Percentiles rank a stretch among this genome's conserved stretches.
Conservation (phyloP, 2,888 invertebrate genomes). For the Drepanosiphum platanoidis region DNA sequence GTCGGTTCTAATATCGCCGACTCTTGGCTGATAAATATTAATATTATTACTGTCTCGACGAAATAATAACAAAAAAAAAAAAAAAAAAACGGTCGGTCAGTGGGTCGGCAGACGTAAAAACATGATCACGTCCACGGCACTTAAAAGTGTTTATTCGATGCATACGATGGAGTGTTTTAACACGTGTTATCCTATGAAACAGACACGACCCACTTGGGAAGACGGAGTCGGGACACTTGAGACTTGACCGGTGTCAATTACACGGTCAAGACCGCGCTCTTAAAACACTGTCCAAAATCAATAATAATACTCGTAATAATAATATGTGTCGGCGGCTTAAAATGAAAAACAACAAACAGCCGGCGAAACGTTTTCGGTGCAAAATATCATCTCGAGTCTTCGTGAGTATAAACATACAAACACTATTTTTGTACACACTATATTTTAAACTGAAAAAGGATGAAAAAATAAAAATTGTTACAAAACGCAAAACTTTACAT, state of each 20-base stretch:
- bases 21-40: background rate
- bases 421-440: too few relatives aligned
- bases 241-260: constrained; percentile 45
- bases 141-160: constrained; percentile 36
- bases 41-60: background rate
- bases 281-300: constrained; percentile 17
- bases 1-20: background rate
- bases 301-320: constrained; percentile 20
- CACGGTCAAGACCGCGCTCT: constrained; percentile 24
- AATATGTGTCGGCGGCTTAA: background rate
- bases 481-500: too few relatives aligned
- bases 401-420: too few relatives aligned
- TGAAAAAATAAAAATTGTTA: too few relatives aligned
- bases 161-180: constrained; percentile 31
- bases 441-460: too few relatives aligned
- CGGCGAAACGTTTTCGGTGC: background rate
- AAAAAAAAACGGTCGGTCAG: background rate
- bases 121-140: background rate
- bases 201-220: constrained; percentile 33
- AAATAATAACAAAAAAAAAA: background rate
- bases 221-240: background rate
- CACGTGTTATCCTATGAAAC: constrained; percentile 48
- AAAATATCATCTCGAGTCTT: background rate
- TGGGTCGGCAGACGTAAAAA: background rate
- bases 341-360: constrained; percentile 5